Evolutionary conservation across 2,113 vertebrate genomes (phyloP), one percentile per base, ranked within the genome.

Genomic region (Brachirus orientalis): DNA sequence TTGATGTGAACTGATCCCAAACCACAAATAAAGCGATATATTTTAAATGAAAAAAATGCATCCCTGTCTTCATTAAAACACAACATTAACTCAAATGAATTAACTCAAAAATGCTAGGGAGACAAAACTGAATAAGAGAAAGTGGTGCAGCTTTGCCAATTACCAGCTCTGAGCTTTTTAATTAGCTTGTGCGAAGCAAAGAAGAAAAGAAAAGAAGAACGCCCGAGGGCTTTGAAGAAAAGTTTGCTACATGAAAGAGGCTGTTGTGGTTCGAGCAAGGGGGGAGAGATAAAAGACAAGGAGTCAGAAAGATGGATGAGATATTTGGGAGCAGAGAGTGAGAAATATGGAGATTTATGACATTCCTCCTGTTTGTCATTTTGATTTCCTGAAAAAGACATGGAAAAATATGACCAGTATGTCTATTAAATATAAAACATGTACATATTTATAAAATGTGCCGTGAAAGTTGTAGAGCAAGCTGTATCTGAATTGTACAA

Each of bases 121-220:
- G 12, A 41, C 17, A 55, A 50, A 13, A 13, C n/a, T 20, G 18
- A 70, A 14, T 9, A 57, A 65, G 62, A 61, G 51, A 75, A 52
- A 80, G 65, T 41, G 35, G 46, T 6, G 54, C 74, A 75, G 73
- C 79, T 60, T 87, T 86, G 72, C 68, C 68, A 84, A 90, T 90
- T 85, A 90, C 89, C 88, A 86, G 86, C 85, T 89, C 80, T 86
- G 88, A 89, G 85, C 88, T 89, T 92, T n/a, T 91, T 88, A 90
- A 91, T 92, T 91, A 92, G 84, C 58, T 75, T 69, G 83, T 80
- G 85, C 84, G 88, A 90, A 85, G 62, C 62, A 82, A 80, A 80
- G 77, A n/a, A n/a, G n/a, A n/a, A n/a, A n/a, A 80, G 82, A 85
- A 67, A 58, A 70, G 69, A 56, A 65, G 81, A 83, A 45, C 44